Evolutionary conservation across 2,888 invertebrate genomes (phyloP).

Genomic region (Apeira syringaria): DNA sequence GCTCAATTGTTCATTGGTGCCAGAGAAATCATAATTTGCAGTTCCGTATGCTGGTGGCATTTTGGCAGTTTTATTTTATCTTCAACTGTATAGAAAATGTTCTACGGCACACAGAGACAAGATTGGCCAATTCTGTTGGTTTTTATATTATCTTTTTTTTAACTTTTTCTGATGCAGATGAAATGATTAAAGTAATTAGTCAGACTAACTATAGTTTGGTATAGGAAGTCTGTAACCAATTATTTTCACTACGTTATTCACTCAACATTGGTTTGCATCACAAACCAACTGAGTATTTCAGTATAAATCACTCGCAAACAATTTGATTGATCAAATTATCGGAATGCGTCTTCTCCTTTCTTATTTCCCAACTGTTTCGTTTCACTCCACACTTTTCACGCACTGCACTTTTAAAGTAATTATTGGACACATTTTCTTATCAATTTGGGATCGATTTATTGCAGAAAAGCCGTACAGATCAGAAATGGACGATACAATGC

Average conservation of each 20-base stretch:
- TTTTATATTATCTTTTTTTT: too few species aligned
- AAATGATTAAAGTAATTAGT: too few species aligned
- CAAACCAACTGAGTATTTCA: conserved; percentile 40
- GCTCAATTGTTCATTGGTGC: conserved; percentile 9
- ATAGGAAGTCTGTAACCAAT: too few species aligned
- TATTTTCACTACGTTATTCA: not conserved
- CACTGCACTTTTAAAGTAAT: conserved; percentile 1
- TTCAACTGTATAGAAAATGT: too few species aligned
- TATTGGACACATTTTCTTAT: conserved; percentile 17
- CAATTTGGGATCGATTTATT: not conserved
- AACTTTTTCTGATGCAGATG: too few species aligned
- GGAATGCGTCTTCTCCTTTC: conserved; percentile 53
- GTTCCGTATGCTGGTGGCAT: conserved; percentile 64
- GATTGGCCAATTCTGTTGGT: too few species aligned
- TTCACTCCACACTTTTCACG: conserved; percentile 2
- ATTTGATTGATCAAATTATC: conserved; percentile 54
- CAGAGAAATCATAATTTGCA: conserved; percentile 47
- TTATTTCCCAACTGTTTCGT: not conserved
- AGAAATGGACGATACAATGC: conserved; percentile 11
- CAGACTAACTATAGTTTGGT: too few species aligned
- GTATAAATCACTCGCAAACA: conserved; percentile 46
- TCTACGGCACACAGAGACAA: too few species aligned
- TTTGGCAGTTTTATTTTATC: conserved; percentile 21
- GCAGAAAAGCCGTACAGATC: not conserved
- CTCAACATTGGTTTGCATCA: conserved; percentile 36